These are phyloP conservation scores for Typhlichthys subterraneus DNA, from an alignment of 2,797 vertebrate species.

Conservation along the genomic window DNA sequence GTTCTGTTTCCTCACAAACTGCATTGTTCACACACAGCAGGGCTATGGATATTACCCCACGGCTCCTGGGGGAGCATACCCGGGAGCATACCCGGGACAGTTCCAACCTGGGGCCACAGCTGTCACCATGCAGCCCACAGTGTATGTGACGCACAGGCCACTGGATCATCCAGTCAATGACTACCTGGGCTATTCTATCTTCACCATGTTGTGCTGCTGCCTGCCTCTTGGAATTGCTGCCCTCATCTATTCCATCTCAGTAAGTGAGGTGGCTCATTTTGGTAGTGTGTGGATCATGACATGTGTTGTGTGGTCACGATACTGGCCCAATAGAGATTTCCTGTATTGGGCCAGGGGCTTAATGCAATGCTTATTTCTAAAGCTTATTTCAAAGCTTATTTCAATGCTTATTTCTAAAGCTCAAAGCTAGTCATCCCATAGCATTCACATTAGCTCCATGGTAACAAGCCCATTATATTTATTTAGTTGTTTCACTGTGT, in stretches of 20 bases:
- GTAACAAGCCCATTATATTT: too few relatives aligned
- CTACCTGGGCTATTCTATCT: conserved; percentile 79
- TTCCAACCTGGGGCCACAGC: not conserved
- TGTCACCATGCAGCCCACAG: conserved; percentile 58
- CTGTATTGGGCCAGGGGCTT: too few relatives aligned
- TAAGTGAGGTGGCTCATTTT: conserved; percentile 57
- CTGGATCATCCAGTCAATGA: conserved; percentile 57
- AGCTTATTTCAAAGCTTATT: too few relatives aligned
- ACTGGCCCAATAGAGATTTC: not conserved
- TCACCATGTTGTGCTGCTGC: conserved; percentile 80
- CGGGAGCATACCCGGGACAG: not conserved
- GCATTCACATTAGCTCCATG: too few relatives aligned
- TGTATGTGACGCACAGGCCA: conserved; percentile 44
- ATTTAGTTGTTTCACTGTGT: too few relatives aligned
- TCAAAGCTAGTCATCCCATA: too few relatives aligned
- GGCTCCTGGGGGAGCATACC: conserved; percentile 32
- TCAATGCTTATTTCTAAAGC: too few relatives aligned
- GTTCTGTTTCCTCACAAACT: too few relatives aligned
- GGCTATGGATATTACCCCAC: not conserved
- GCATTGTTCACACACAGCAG: not conserved
- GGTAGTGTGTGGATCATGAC: not conserved
- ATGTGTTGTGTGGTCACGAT: not conserved
- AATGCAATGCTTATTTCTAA: too few relatives aligned
- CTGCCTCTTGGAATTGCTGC: conserved; percentile 77
- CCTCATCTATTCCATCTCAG: conserved; percentile 75